Evolutionary conservation across 2,888 invertebrate genomes (phyloP).

Genomic region (Plebejus melissa): DNA sequence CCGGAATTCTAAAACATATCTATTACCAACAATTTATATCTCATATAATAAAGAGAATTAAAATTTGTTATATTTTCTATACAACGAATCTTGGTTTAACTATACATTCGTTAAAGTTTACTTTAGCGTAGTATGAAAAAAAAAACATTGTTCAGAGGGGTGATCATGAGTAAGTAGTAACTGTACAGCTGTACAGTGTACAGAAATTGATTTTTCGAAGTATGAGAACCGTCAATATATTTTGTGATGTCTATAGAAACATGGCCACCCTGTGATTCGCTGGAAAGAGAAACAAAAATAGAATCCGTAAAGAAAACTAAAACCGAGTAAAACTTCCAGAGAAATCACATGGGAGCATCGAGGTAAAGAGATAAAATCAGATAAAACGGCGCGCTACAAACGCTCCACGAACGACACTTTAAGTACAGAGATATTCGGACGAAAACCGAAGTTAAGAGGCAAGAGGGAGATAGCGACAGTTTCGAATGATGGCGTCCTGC

Average conservation of each 20-base stretch:
- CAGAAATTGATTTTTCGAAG: too few species aligned
- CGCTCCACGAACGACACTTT: slow-evolving; percentile 53
- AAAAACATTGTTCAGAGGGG: too few species aligned
- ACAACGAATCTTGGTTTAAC: too few species aligned
- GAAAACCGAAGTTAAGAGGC: slow-evolving; percentile 71
- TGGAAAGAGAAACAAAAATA: neutral
- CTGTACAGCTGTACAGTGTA: too few species aligned
- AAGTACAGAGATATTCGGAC: slow-evolving; percentile 68
- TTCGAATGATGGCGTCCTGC: slow-evolving; percentile 74
- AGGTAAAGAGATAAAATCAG: slow-evolving; percentile 65
- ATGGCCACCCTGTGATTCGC: neutral
- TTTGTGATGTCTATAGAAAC: too few species aligned
- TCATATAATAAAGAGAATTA: too few species aligned
- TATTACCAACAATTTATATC: too few species aligned
- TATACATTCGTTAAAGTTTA: too few species aligned
- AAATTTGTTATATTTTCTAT: too few species aligned
- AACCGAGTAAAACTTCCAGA: slow-evolving; percentile 46
- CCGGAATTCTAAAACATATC: neutral
- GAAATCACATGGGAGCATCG: slow-evolving; percentile 74
- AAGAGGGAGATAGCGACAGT: slow-evolving; percentile 55
- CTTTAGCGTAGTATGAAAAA: too few species aligned
- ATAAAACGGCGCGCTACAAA: slow-evolving; percentile 56
- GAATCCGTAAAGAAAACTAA: neutral
- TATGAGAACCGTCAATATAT: too few species aligned
- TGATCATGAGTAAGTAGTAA: too few species aligned